A percentile compares a stretch with the other conserved stretches of the same genome.
Evolutionary conservation across 2,797 vertebrate genomes (phyloP).

Genomic region (Lithobates pipiens): DNA sequence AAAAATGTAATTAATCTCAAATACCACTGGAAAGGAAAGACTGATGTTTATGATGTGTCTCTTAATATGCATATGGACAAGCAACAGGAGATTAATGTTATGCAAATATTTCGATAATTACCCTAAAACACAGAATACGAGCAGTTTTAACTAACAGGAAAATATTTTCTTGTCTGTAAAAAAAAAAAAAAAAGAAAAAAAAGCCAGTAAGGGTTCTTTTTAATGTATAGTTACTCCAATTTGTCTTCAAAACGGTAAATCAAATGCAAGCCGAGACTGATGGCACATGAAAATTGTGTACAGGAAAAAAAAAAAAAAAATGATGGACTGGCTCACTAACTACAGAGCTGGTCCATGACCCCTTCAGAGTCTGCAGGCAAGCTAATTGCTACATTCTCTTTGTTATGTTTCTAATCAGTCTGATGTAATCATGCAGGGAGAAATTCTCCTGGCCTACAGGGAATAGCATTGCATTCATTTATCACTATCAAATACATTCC

Average conservation of each 20-base stretch:
- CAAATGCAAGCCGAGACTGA: constrained; percentile 10
- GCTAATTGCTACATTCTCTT: constrained; percentile 23
- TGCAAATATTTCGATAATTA: neutral
- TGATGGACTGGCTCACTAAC: neutral
- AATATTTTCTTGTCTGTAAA: neutral
- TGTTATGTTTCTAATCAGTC: constrained; percentile 24
- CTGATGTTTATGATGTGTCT: neutral
- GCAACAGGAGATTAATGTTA: constrained; percentile 1
- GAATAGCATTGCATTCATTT: constrained; percentile 25
- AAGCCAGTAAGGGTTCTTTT: neutral
- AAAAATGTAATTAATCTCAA: neutral
- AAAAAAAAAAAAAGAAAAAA: neutral
- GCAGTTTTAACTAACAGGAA: neutral
- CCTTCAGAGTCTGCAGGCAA: neutral
- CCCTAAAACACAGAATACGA: neutral
- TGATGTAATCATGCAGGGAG: constrained; percentile 1
- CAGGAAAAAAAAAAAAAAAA: neutral
- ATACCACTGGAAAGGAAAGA: neutral
- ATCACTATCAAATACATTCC: neutral
- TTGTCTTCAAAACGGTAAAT: constrained; percentile 23
- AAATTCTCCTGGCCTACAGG: neutral
- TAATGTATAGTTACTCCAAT: constrained; percentile 14
- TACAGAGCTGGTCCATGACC: constrained; percentile 25
- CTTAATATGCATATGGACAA: neutral
- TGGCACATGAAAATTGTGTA: neutral